Evolutionary conservation across 2,888 invertebrate genomes (phyloP).

Genomic region (Belgica antarctica): DNA sequence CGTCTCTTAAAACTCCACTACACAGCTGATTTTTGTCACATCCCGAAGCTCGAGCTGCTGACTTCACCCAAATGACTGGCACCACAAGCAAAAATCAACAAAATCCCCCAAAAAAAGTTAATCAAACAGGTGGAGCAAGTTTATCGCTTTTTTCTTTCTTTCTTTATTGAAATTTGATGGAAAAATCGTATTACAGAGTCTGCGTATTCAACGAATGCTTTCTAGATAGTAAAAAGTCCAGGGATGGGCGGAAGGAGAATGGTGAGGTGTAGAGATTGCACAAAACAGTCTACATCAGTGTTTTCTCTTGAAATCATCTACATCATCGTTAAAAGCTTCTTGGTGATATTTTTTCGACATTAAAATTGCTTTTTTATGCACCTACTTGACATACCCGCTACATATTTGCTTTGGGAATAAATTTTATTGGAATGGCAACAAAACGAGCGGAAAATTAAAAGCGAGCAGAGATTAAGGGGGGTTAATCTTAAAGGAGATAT

Average conservation of each 20-base stretch:
- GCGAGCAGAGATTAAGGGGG: too few species aligned
- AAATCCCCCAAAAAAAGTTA: not conserved
- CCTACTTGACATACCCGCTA: not conserved
- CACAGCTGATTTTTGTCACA: not conserved
- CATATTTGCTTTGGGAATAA: not conserved
- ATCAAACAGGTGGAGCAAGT: slow-evolving; percentile 15
- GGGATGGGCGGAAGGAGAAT: slow-evolving; percentile 24
- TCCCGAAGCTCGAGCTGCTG: not conserved
- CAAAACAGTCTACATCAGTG: slow-evolving; percentile 12
- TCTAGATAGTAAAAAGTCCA: not conserved
- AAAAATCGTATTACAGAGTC: slow-evolving; percentile 7
- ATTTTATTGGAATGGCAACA: slow-evolving; percentile 6
- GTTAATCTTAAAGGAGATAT: not conserved
- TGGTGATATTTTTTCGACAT: too few species aligned
- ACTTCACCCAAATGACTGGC: too few species aligned
- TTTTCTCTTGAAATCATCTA: not conserved
- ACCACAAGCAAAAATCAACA: not conserved
- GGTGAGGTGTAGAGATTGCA: not conserved
- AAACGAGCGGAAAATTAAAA: not conserved
- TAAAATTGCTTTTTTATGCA: not conserved
- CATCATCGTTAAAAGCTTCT: too few species aligned
- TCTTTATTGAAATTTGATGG: not conserved
- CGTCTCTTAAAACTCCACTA: not conserved
- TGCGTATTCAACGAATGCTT: slow-evolving; percentile 1
- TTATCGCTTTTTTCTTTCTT: not conserved